Evolutionary conservation across 1,140 invertebrate genomes (phyloP).

Genomic region (Drosophila parabipectinata): DNA sequence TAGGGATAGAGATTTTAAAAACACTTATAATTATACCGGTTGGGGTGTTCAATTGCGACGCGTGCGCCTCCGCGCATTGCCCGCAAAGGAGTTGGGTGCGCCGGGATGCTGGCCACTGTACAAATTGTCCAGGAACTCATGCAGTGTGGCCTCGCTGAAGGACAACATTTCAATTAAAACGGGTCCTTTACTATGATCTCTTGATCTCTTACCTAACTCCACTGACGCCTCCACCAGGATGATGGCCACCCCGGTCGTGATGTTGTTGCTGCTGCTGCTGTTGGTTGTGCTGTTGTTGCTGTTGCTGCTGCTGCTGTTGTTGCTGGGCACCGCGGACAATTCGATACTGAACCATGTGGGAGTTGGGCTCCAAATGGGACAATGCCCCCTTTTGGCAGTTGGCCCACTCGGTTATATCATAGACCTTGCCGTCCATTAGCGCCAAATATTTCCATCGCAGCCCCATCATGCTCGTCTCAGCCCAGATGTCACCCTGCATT

Average conservation of each 20-base stretch:
- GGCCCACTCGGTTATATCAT: conserved; percentile 98
- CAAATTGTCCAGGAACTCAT: conserved; percentile 83
- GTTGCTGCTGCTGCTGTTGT: conserved; percentile 78
- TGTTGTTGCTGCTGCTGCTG: conserved; percentile 64
- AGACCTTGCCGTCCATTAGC: conserved; percentile 97
- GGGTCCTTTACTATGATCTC: background rate
- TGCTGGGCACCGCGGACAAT: conserved; percentile 91
- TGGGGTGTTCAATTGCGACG: conserved; percentile 65
- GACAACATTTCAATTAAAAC: background rate
- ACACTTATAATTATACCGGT: conserved; percentile 59
- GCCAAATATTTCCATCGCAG: conserved; percentile 97
- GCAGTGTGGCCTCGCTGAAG: conserved; percentile 76
- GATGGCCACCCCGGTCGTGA: conserved; percentile 53
- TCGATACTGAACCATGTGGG: conserved; percentile 95
- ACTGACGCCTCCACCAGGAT: conserved; percentile 52
- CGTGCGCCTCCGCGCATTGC: conserved; percentile 67
- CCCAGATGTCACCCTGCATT: conserved; percentile 96
- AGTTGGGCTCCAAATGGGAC: conserved; percentile 92
- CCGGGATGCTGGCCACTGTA: conserved; percentile 82
- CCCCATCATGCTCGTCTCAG: conserved; percentile 94
- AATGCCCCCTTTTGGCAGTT: conserved; percentile 94
- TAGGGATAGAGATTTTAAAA: conserved; percentile 75
- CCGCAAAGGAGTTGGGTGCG: conserved; percentile 62
- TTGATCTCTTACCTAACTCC: conserved; percentile 55
- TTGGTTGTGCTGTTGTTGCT: conserved; percentile 60